Evolutionary conservation across 2,888 invertebrate genomes (phyloP), one percentile per base, ranked within the genome.

Genomic region (Baronia brevicornis): DNA sequence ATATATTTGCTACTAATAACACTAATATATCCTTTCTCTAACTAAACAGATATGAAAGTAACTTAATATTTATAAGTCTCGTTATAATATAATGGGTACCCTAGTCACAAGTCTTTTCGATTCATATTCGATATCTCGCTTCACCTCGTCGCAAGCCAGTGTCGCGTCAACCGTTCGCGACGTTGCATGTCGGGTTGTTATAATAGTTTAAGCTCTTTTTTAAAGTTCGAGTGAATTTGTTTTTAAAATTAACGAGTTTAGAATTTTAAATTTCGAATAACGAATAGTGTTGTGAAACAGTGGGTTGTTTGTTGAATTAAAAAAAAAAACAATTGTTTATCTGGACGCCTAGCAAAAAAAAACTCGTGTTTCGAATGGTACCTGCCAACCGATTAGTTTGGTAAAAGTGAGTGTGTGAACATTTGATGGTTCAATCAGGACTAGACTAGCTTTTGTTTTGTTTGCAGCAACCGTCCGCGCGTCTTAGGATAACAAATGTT

Each of bases 371-470:
- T 58, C 61, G 69, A 75, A 71, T 73, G 71, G 63, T 73, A 72
- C 62, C 58, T 61, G 51, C 55, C 65, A 63, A 63, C 72, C n/a
- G 68, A 77, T 75, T 78, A 74, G 77, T 74, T 75, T 65, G 68
- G 72, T 77, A 78, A 75, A 79, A 80, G 79, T 80, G 79, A 71
- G 78, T 79, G 80, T 74, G 71, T 75, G 75, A 72, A 63, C 71
- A 74, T 70, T 52, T 71, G 66, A 69, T 68, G 64, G 67, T 73
- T 75, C 60, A 68, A 70, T 72, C 74, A 67, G 61, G 69, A 73
- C 72, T 71, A 55, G 66, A 71, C 60, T 64, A 62, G 58, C 59
- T 64, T 61, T 66, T 61, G 59, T 64, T 60, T 60, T 63, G 56
- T 60, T 57, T 61, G 63, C 54, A 57, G 58, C 49, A 48, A 46